Evolutionary conservation across 2,888 invertebrate species (phyloP).

Genomic region (Sphecodes monilicornis): DNA sequence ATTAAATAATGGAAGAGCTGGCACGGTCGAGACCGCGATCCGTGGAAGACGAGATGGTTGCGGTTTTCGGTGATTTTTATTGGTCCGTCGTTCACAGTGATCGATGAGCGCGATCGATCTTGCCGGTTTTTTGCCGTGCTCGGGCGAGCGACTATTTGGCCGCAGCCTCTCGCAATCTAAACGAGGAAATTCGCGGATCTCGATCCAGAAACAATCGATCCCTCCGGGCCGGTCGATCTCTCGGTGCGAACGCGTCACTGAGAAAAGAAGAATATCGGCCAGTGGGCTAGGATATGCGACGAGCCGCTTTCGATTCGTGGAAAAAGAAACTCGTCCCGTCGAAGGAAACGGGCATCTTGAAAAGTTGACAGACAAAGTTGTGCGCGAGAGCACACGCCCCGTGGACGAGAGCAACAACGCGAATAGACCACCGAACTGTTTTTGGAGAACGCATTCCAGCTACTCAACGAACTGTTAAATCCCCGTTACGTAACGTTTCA

Average conservation of each 20-base stretch:
- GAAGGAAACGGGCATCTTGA: conserved; percentile 20
- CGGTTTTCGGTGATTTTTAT: conserved; percentile 41
- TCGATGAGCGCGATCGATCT: conserved; percentile 40
- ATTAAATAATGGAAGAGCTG: neutral
- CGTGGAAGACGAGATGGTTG: conserved; percentile 32
- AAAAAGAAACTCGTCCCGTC: conserved; percentile 58
- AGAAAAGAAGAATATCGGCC: conserved; percentile 43
- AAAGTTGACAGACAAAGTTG: no score
- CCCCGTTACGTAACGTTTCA: conserved; percentile 24
- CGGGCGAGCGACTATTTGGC: neutral
- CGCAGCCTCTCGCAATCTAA: neutral
- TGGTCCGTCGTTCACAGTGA: conserved; percentile 18
- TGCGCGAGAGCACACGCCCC: neutral
- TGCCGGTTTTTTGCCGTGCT: neutral
- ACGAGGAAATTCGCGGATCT: neutral
- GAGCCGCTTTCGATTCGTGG: conserved; percentile 56
- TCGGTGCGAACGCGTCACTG: neutral
- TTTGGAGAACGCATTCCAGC: neutral
- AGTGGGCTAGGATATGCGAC: conserved; percentile 48
- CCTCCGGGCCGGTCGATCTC: neutral
- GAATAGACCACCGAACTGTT: neutral
- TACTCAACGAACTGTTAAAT: conserved; percentile 10
- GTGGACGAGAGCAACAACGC: neutral
- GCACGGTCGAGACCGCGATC: conserved; percentile 12
- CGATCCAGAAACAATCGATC: conserved; percentile 2